These are phyloP conservation scores for Alloscopus bannaensis DNA, from an alignment of 2,888 invertebrate species.

Conservation along the genomic window DNA sequence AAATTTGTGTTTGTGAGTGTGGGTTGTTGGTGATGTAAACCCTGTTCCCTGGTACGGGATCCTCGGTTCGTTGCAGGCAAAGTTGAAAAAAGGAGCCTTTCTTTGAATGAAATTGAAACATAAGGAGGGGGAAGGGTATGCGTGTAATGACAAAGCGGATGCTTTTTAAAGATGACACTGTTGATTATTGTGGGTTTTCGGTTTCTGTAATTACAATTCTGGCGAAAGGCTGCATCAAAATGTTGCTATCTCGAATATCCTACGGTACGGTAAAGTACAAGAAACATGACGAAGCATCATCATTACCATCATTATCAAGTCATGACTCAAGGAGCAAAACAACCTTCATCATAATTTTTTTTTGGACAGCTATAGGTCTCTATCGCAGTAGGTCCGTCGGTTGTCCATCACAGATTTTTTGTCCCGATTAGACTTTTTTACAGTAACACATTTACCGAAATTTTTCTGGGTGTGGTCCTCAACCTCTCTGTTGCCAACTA, in stretches of 20 bases:
- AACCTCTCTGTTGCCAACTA: conserved; percentile 10
- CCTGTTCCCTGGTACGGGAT: conserved; percentile 45
- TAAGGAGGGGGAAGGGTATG: not conserved
- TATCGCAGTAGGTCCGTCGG: conserved; percentile 23
- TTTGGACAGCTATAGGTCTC: conserved; percentile 8
- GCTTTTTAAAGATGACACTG: conserved; percentile 54
- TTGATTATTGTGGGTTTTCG: conserved; percentile 63
- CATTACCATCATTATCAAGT: conserved; percentile 58
- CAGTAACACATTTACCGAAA: conserved; percentile 64
- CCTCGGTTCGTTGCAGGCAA: conserved; percentile 64
- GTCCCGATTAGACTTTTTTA: conserved; percentile 42
- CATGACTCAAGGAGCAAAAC: conserved; percentile 53
- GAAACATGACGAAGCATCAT: conserved; percentile 19
- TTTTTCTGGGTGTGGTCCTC: conserved; percentile 51
- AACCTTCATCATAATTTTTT: conserved; percentile 24
- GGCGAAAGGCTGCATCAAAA: conserved; percentile 9
- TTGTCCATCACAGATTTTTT: conserved; percentile 39
- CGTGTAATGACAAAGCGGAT: conserved; percentile 54
- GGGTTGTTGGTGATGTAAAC: too few species aligned
- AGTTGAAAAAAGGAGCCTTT: conserved; percentile 29
- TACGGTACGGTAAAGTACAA: not conserved
- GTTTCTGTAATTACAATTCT: conserved; percentile 61
- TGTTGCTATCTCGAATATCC: not conserved
- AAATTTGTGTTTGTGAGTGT: not conserved
- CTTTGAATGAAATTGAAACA: conserved; percentile 24